phyloP scores from a whole-genome alignment of 2,888 invertebrate species.

The Spialia ferax region DNA sequence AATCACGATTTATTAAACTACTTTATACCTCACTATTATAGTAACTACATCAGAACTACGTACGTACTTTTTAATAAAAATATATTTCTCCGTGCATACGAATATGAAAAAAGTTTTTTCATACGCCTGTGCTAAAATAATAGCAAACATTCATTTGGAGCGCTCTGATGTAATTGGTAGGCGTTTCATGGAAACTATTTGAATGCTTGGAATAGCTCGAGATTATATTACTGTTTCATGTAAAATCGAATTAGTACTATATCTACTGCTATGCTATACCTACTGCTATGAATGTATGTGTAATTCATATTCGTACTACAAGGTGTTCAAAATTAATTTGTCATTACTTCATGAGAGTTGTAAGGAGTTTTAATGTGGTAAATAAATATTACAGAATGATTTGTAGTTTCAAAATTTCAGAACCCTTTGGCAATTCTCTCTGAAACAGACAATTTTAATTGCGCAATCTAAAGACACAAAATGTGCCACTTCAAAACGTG shows the following conservation, averaged over 20 bases:
- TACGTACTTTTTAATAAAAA: neutral
- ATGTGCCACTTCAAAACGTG: no score
- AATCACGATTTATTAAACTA: neutral
- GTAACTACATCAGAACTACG: neutral
- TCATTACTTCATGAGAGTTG: no score
- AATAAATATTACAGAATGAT: no score
- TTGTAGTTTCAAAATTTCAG: no score
- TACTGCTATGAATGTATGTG: neutral
- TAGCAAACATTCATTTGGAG: conserved; percentile 1
- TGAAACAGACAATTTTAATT: no score
- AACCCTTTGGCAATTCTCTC: no score
- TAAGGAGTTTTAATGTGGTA: no score
- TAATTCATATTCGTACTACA: no score
- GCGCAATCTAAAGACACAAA: no score
- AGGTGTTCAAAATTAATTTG: no score
- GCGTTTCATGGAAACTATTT: neutral
- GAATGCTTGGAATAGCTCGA: neutral
- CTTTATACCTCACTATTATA: neutral
- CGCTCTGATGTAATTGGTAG: neutral
- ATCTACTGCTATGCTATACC: neutral
- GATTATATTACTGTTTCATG: neutral
- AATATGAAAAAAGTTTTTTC: conserved; percentile 9
- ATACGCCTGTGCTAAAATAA: conserved; percentile 7
- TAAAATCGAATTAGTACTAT: neutral
- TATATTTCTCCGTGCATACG: neutral